Base-by-base conservation (phyloP, 2,113 vertebrate species). In the Bubo bubo region DNA sequence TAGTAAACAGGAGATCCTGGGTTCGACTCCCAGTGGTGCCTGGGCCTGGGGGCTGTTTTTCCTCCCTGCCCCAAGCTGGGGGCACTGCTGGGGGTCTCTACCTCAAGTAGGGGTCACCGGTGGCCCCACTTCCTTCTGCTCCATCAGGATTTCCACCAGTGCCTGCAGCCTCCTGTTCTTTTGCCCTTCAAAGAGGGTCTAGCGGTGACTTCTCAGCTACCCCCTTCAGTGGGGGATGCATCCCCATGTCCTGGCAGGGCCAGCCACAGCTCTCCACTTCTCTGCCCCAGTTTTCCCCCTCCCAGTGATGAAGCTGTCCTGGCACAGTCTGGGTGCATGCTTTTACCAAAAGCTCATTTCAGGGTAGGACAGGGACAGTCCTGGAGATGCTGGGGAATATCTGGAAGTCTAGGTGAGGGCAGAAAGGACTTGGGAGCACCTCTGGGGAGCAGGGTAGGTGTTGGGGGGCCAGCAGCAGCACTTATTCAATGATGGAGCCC, bases 1-100 rank as follows among this genome's bases (percentile, higher is more conserved):
- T 99, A 99, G 98, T 99, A 99, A 99, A 98, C 98, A 99, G 98
- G 98, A 99, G 98, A 98, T 98, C 98, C 98, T 99, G 98, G 98
- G 98, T 99, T 99, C 96, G 87, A 99, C 98, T 99, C 98, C 98
- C 99, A 99, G 98, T 98, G 98, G 98, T 99, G 98, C 98, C 98
- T 99, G 27, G 4, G 5, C 5, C 1, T 7, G 5, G 11, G 8
- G 12, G 37, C 4, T 81, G 6, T 7, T 85, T 87, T 92, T 53
- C 30, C 13, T 86, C 18, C n/a, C 21, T 34, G 21, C 9, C 10
- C 2, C 14, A 37, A 88, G 14, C 0, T 64, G 15, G 6, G 19
- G 53, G 14, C 37, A 14, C 8, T 32, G 7, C 18, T 41, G 56
- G 22, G 7, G 28, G 5, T 28, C 39, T 55, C 14, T 47, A 3